These are phyloP conservation scores for Paramacrobiotus metropolitanus DNA, from an alignment of 1,140 invertebrate species.

Conservation along the genomic window DNA sequence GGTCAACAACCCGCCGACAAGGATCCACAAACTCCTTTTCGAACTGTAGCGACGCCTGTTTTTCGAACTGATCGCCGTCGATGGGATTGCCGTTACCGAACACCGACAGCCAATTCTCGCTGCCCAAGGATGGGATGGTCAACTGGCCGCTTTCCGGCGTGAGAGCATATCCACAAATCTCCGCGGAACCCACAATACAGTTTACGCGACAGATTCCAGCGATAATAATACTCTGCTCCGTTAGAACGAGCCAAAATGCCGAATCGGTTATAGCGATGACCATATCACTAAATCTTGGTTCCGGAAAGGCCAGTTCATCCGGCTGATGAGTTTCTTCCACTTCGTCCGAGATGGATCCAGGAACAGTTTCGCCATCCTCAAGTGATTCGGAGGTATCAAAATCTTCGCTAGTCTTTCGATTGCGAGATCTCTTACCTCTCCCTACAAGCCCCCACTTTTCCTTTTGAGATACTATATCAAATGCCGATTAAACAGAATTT, in stretches of 20 bases:
- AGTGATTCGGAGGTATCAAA: no score
- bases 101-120: background rate
- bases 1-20: background rate
- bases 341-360: no score
- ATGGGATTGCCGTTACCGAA: background rate
- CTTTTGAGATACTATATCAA: no score
- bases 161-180: background rate
- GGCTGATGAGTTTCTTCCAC: no score
- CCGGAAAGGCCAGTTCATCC: no score
- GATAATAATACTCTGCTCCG: background rate
- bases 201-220: background rate
- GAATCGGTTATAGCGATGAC: background rate
- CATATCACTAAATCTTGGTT: no score
- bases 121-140: background rate
- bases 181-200: background rate
- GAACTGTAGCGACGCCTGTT: background rate
- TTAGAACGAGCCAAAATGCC: background rate
- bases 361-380: no score
- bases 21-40: background rate
- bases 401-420: no score
- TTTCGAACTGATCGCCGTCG: background rate
- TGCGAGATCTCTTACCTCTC: no score
- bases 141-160: background rate
- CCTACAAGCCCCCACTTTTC: no score
- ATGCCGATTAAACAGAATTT: no score